Conservation (phyloP, 2,888 invertebrate species). For the Pteria penguin region DNA sequence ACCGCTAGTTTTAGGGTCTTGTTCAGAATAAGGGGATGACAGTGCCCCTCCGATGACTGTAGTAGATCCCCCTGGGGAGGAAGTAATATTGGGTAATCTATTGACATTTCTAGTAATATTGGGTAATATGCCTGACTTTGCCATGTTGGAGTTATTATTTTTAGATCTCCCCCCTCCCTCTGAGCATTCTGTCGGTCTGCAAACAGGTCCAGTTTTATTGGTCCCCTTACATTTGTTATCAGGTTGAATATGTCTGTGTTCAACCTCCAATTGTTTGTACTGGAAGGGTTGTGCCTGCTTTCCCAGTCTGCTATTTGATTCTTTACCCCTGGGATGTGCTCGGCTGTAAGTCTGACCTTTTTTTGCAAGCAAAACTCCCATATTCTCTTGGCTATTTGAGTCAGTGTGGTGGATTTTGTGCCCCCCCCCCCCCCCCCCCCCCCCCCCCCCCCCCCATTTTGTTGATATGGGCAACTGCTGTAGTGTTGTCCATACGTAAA, state of each 20-base stretch:
- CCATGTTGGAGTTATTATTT: neutral
- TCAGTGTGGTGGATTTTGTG: neutral
- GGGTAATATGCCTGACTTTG: neutral
- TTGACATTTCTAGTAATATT: neutral
- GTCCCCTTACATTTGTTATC: neutral
- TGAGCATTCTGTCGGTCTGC: neutral
- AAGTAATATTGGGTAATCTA: neutral
- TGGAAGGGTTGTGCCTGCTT: neutral
- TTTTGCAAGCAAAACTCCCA: neutral
- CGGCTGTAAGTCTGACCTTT: constrained; percentile 10
- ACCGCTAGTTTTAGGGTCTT: constrained; percentile 12
- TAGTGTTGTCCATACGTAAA: constrained; percentile 1
- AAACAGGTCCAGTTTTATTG: too few relatives aligned
- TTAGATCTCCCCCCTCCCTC: neutral
- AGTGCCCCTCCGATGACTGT: too few relatives aligned
- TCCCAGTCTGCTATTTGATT: constrained; percentile 2
- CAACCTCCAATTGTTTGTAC: constrained; percentile 1
- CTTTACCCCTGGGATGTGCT: constrained; percentile 2
- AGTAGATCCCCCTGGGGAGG: too few relatives aligned
- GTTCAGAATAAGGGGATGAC: too few relatives aligned
- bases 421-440: constrained; percentile 18
- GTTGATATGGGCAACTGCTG: neutral
- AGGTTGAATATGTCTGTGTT: constrained; percentile 9
- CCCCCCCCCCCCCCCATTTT: too few relatives aligned
- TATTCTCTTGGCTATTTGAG: neutral